Evolutionary conservation across 2,113 vertebrate genomes (phyloP).

Genomic region (Oreochromis niloticus): DNA sequence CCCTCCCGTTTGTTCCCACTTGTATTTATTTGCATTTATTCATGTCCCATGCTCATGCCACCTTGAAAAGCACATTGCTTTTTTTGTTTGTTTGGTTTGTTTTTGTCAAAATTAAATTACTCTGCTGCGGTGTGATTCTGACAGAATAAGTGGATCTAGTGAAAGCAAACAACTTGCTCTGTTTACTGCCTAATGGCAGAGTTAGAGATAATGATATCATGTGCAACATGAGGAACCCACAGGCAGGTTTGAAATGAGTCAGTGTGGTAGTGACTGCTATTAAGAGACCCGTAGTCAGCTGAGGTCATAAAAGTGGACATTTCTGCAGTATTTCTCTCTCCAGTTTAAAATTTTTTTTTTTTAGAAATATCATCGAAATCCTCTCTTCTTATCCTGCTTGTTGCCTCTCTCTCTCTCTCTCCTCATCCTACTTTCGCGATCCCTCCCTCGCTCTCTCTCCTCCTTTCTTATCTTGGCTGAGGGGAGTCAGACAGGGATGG

Average conservation of each 20-base stretch:
- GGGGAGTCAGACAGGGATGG: constrained; percentile 24
- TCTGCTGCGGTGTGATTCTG: neutral
- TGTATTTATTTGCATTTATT: constrained; percentile 10
- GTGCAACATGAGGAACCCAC: neutral
- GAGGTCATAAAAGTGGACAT: neutral
- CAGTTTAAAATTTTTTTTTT: accelerated
- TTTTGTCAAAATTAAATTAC: neutral
- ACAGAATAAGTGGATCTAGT: neutral
- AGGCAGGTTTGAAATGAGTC: neutral
- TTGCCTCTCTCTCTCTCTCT: neutral
- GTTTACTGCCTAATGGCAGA: neutral
- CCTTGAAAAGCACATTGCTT: neutral
- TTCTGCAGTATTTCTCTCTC: neutral
- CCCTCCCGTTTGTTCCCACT: neutral
- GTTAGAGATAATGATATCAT: neutral
- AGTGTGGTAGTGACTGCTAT: neutral
- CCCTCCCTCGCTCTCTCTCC: neutral
- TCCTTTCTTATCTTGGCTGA: constrained; percentile 26
- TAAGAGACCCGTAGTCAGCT: neutral
- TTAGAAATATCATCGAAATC: neutral
- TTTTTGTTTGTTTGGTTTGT: neutral
- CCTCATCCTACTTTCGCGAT: neutral
- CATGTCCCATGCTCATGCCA: neutral
- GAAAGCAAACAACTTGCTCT: neutral
- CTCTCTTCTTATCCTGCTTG: neutral